A percentile compares a stretch with the other conserved stretches of the same genome.
Evolutionary conservation across 2,113 vertebrate genomes (phyloP).

Genomic region (Bungarus multicinctus): DNA sequence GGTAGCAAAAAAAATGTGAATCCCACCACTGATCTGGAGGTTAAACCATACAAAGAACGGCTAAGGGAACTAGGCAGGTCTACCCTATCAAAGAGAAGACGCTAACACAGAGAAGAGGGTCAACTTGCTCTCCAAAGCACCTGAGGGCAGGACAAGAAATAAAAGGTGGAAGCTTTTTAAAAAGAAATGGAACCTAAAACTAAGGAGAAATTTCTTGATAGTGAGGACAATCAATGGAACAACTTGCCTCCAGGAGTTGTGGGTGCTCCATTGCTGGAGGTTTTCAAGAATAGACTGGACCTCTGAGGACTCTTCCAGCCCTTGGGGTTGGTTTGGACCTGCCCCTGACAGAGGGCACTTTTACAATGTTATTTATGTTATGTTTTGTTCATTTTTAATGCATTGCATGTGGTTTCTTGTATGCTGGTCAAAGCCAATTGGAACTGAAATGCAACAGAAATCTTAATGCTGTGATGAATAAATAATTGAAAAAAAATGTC

Average conservation of each 20-base stretch:
- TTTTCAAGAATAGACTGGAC: background rate
- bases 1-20: too few relatives aligned
- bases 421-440: background rate
- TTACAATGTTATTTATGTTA: background rate
- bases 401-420: background rate
- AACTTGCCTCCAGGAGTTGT: background rate
- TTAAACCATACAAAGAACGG: background rate
- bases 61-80: background rate
- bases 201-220: background rate
- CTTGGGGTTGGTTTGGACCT: background rate
- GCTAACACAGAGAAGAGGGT: background rate
- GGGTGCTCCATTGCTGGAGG: background rate
- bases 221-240: background rate
- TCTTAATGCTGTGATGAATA: background rate
- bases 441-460: background rate
- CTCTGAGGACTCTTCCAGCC: background rate
- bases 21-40: background rate
- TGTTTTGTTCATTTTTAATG: background rate
- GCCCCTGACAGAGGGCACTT: background rate
- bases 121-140: background rate
- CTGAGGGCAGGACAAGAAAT: background rate
- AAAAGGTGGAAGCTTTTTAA: background rate
- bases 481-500: background rate
- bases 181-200: background rate
- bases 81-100: too few relatives aligned